Evolutionary conservation across 2,113 vertebrate species (phyloP).

Genomic region (Butorides virescens): DNA sequence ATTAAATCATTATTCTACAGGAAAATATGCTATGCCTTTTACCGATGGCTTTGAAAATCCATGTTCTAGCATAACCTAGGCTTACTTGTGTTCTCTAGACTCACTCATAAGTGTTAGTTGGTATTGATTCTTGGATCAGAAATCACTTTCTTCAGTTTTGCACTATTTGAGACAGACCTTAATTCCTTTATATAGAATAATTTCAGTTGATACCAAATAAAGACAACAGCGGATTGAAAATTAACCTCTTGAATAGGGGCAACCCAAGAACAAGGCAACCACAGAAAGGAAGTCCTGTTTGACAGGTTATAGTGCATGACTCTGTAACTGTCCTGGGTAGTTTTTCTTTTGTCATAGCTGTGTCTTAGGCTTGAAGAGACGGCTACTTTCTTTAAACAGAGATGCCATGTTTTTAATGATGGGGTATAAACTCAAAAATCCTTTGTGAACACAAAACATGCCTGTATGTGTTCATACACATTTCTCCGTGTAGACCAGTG

Average conservation of each 20-base stretch:
- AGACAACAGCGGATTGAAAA: background rate
- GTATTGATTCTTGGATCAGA: background rate
- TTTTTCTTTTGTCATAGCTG: background rate
- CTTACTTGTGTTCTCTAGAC: background rate
- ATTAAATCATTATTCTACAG: background rate
- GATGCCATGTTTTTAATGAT: background rate
- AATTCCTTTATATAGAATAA: background rate
- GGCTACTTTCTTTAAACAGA: background rate
- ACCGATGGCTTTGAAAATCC: background rate
- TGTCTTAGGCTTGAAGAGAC: background rate
- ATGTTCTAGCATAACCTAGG: background rate
- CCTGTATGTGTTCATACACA: background rate
- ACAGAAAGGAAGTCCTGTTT: background rate
- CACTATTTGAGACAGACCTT: background rate
- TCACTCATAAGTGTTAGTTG: background rate
- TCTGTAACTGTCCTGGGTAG: background rate
- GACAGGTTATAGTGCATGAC: background rate
- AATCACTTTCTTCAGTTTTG: background rate
- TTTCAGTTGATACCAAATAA: background rate
- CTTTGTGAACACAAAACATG: background rate
- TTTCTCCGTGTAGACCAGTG: background rate
- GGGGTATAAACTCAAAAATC: background rate
- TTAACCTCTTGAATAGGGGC: background rate
- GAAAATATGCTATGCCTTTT: background rate
- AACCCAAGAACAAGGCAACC: background rate